phyloP scores from a whole-genome alignment of 2,888 invertebrate genomes.

The Sinodicranocentrus sp. region DNA sequence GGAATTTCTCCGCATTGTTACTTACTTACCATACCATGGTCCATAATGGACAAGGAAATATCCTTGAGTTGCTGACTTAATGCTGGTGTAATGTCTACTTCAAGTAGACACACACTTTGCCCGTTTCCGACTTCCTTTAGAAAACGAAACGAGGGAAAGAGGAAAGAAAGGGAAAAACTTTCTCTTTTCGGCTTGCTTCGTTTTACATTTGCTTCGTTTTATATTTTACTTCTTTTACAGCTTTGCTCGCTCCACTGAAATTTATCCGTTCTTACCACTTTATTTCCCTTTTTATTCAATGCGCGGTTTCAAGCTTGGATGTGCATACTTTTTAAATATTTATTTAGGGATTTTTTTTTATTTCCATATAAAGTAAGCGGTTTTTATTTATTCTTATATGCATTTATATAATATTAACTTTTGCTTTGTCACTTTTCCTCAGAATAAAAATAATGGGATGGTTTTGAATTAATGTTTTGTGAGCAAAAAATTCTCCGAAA shows the following conservation, averaged over 20 bases:
- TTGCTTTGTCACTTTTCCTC: not conserved
- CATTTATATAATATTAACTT: not conserved
- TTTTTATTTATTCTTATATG: too few species aligned
- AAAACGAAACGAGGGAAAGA: not conserved
- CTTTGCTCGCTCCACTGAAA: not conserved
- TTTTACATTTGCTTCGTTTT: not conserved
- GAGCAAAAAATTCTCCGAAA: not conserved
- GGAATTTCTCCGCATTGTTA: conserved; percentile 38
- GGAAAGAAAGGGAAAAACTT: conserved; percentile 24
- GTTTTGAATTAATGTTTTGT: conserved; percentile 34
- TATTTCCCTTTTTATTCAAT: not conserved
- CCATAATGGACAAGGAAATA: conserved; percentile 33
- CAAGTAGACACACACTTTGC: conserved; percentile 61
- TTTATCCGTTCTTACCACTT: not conserved
- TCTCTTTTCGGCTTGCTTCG: conserved; percentile 22
- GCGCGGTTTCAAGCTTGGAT: too few species aligned
- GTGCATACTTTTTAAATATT: too few species aligned
- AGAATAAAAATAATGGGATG: conserved; percentile 12
- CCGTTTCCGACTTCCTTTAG: conserved; percentile 69
- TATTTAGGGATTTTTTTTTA: too few species aligned
- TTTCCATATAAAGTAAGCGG: too few species aligned
- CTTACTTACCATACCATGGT: conserved; percentile 11
- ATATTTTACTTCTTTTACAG: not conserved
- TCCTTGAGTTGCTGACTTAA: conserved; percentile 36
- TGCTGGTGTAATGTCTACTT: conserved; percentile 40